phyloP scores from a whole-genome alignment of 2,113 vertebrate genomes.

The Pionites leucogaster region DNA sequence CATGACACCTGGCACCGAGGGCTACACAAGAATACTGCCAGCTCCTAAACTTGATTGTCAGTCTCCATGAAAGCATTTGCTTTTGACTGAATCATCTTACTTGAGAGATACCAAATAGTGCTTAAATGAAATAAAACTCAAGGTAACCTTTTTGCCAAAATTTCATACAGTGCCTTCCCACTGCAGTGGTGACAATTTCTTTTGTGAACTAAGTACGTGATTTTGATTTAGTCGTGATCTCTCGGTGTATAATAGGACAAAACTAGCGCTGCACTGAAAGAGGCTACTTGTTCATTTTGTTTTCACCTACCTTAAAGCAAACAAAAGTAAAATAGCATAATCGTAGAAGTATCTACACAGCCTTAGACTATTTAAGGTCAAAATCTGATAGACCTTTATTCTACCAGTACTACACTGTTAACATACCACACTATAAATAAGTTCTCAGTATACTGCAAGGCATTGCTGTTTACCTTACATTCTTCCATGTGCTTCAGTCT shows the following conservation, averaged over 20 bases:
- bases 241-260: background rate
- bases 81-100: background rate
- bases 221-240: background rate
- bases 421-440: background rate
- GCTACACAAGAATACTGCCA: background rate
- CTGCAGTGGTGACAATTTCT: background rate
- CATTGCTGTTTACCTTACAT: background rate
- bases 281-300: background rate
- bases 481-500: background rate
- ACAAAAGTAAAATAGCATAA: background rate
- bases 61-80: background rate
- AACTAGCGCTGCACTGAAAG: background rate
- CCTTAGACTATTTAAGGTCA: background rate
- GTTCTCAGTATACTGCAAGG: background rate
- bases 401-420: background rate
- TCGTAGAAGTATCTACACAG: background rate
- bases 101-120: background rate
- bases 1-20: background rate
- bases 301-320: background rate
- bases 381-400: background rate
- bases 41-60: background rate
- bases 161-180: background rate
- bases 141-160: background rate
- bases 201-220: rapidly evolving
- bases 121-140: conserved; percentile 24